These are phyloP conservation scores for Anthoscopus minutus DNA, from an alignment of 2,113 vertebrate species.

Conservation along the genomic window DNA sequence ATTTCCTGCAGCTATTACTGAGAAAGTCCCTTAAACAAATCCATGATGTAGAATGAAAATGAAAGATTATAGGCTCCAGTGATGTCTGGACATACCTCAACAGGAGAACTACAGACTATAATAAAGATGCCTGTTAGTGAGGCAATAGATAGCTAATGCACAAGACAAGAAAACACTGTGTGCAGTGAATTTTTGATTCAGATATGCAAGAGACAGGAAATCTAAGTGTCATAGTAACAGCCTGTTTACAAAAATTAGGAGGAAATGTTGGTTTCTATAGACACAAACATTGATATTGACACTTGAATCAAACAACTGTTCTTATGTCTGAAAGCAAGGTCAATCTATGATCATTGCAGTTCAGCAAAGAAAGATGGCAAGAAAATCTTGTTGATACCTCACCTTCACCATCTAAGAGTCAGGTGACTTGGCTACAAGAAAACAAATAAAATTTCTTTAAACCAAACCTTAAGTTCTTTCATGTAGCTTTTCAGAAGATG, in stretches of 20 bases:
- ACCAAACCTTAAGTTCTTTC: background rate
- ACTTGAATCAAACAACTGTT: background rate
- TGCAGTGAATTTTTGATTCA: constrained; percentile 4
- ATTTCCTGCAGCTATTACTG: background rate
- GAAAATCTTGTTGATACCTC: background rate
- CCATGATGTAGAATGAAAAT: background rate
- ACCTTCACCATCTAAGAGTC: background rate
- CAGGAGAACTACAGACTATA: background rate
- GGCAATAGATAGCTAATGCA: background rate
- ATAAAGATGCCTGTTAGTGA: background rate
- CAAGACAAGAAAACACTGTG: background rate
- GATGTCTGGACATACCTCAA: background rate
- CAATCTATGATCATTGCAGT: background rate
- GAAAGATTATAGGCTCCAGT: background rate
- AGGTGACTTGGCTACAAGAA: background rate
- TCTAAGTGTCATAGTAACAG: background rate
- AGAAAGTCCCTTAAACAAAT: background rate
- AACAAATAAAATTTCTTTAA: constrained; percentile 1
- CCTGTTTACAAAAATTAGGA: constrained; percentile 11
- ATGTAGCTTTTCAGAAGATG: constrained; percentile 20
- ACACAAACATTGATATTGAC: background rate
- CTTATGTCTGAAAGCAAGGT: background rate
- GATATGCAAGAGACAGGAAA: constrained; percentile 7
- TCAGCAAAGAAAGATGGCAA: background rate
- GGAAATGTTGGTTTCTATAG: constrained; percentile 36